Evolutionary conservation across 1,140 invertebrate species (phyloP).

Genomic region (Eumaeus atala): DNA sequence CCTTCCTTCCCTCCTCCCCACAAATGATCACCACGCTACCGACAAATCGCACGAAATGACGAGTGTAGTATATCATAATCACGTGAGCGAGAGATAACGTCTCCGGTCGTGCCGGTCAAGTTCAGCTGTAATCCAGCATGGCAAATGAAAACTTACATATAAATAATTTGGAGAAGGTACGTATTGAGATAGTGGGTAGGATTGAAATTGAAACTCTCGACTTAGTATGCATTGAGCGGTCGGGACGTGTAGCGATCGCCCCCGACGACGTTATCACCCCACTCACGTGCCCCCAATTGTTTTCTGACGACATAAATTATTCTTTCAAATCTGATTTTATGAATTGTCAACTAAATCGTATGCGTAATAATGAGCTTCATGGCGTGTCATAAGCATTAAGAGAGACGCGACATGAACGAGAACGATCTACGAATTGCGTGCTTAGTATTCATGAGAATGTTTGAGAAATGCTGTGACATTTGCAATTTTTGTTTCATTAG

Average conservation of each 20-base stretch:
- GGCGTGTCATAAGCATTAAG: constrained; percentile 51
- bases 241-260: constrained; percentile 55
- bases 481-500: constrained; percentile 71
- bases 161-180: constrained; percentile 33
- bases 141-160: no score
- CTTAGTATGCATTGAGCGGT: constrained; percentile 70
- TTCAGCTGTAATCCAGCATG: no score
- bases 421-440: constrained; percentile 65
- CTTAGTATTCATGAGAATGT: constrained; percentile 69
- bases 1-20: no score
- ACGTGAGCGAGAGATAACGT: no score
- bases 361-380: constrained; percentile 46
- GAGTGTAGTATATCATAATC: no score
- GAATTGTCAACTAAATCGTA: constrained; percentile 57
- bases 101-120: no score
- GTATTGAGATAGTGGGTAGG: constrained; percentile 37
- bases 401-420: constrained; percentile 51
- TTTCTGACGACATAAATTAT: constrained; percentile 72
- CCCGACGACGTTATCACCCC: constrained; percentile 46
- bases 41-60: no score
- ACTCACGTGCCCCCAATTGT: constrained; percentile 69
- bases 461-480: constrained; percentile 56
- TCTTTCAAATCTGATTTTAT: constrained; percentile 66
- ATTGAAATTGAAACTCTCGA: constrained; percentile 66
- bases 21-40: no score